Evolutionary conservation across 2,888 invertebrate species (phyloP).

Genomic region (Hymenopus coronatus): DNA sequence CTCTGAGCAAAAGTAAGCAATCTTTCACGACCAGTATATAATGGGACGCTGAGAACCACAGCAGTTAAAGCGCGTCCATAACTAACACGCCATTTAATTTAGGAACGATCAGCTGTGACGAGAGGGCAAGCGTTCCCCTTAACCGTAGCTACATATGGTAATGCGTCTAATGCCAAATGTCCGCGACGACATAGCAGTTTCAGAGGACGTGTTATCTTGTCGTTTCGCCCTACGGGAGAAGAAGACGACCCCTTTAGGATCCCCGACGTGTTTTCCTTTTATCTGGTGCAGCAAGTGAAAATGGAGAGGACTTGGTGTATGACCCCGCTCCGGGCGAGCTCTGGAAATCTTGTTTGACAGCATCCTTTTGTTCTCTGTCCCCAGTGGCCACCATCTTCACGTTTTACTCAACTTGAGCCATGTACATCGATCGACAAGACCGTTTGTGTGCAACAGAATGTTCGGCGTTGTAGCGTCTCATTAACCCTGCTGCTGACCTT

Average conservation of each 20-base stretch:
- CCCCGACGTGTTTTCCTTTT: not conserved
- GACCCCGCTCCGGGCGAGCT: not conserved
- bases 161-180: not conserved
- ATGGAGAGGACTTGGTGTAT: not conserved
- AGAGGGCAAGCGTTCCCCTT: not conserved
- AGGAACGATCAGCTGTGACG: too few species aligned
- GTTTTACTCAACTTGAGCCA: not conserved
- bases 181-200: not conserved
- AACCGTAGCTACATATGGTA: not conserved
- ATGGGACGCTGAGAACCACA: too few species aligned
- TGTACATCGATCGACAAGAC: not conserved
- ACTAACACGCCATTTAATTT: too few species aligned
- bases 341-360: not conserved
- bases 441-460: too few species aligned
- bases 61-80: too few species aligned
- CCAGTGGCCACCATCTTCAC: not conserved
- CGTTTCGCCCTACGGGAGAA: not conserved
- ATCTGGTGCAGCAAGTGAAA: not conserved
- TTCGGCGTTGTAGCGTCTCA: too few species aligned
- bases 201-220: not conserved
- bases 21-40: too few species aligned
- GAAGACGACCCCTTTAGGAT: not conserved
- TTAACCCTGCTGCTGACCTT: too few species aligned
- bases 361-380: slow-evolving; percentile 18
- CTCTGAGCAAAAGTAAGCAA: too few species aligned